These are phyloP conservation scores for Rhizoglyphus robini DNA, from an alignment of 1,140 invertebrate species.

Conservation along the genomic window DNA sequence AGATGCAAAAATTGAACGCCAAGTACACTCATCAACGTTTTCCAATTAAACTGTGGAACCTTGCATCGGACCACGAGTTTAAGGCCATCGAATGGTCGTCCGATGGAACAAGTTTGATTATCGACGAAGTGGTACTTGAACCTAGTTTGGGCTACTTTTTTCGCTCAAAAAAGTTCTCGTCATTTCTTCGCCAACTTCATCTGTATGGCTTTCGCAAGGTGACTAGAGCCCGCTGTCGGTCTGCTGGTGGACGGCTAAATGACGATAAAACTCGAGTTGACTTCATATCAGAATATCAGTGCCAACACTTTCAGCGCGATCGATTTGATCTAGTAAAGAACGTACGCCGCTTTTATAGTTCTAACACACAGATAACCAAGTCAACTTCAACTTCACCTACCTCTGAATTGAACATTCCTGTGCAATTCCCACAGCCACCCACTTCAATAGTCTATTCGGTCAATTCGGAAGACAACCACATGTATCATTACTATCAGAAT, in stretches of 20 bases:
- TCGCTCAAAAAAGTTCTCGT: constrained; percentile 11
- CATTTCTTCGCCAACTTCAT: constrained; percentile 16
- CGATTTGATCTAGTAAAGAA: background rate
- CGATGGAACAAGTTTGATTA: constrained; percentile 14
- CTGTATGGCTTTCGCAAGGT: constrained; percentile 19
- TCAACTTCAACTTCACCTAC: too few species aligned
- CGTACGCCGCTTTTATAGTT: background rate
- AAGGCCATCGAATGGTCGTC: background rate
- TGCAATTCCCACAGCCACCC: too few species aligned
- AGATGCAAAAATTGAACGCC: background rate
- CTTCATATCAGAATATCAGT: background rate
- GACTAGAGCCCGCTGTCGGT: background rate
- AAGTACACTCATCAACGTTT: constrained; percentile 9
- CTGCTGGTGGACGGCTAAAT: background rate
- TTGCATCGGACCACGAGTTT: background rate
- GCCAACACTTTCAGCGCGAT: background rate
- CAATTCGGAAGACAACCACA: too few species aligned
- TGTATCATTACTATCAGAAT: too few species aligned
- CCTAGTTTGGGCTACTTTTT: constrained; percentile 2
- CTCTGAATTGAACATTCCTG: too few species aligned
- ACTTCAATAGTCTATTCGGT: too few species aligned
- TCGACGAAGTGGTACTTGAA: background rate
- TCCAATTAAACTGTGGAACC: constrained; percentile 17
- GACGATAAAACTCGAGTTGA: background rate
- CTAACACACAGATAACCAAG: too few species aligned